These are phyloP conservation scores for Cistogaster globosa DNA, from an alignment of 2,888 invertebrate species.

Conservation along the genomic window DNA sequence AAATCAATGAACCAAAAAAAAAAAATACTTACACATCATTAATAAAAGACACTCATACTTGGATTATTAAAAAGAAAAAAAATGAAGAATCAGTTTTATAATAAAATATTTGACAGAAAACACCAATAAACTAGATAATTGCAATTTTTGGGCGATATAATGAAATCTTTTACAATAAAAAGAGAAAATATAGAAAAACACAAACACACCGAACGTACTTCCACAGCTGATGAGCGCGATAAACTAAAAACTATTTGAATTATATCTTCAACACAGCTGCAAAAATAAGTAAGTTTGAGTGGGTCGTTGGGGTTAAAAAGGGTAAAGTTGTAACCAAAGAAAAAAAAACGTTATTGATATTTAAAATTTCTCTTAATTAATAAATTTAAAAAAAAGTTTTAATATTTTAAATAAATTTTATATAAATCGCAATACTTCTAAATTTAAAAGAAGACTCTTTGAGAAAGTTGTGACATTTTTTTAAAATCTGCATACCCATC, in stretches of 20 bases:
- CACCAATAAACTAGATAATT: constrained; percentile 17
- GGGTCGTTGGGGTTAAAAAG: constrained; percentile 24
- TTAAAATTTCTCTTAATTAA: too few species aligned
- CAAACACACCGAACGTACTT: constrained; percentile 34
- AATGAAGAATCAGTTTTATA: not conserved
- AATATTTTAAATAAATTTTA: too few species aligned
- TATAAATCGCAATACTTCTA: too few species aligned
- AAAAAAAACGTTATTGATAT: not conserved
- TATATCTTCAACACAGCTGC: constrained; percentile 30
- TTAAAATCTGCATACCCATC: too few species aligned
- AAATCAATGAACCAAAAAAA: constrained; percentile 29
- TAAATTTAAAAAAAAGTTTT: too few species aligned
- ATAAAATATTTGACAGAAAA: constrained; percentile 35
- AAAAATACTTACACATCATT: constrained; percentile 34
- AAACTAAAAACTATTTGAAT: constrained; percentile 54
- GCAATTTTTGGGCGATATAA: constrained; percentile 7
- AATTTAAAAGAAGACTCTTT: too few species aligned
- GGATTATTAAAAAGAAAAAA: constrained; percentile 13
- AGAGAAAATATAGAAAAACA: constrained; percentile 8
- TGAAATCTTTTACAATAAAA: not conserved
- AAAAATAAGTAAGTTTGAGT: constrained; percentile 26
- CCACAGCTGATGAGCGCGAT: constrained; percentile 32
- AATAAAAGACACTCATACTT: not conserved
- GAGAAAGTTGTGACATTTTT: too few species aligned
- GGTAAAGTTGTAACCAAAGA: constrained; percentile 11